phyloP scores from a whole-genome alignment of 2,113 vertebrate species.

The Nibea albiflora region DNA sequence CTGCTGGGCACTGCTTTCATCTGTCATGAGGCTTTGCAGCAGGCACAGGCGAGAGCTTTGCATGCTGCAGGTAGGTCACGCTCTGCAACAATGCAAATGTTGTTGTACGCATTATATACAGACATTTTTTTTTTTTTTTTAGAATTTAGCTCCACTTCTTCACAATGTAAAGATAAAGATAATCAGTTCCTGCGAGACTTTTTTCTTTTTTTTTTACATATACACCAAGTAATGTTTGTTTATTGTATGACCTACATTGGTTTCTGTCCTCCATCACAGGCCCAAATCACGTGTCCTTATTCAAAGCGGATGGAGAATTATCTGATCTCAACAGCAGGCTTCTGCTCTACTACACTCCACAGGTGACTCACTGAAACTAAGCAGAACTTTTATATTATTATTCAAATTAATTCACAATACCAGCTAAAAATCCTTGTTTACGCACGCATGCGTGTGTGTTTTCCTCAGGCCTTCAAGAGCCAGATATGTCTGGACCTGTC shows the following conservation, averaged over 20 bases:
- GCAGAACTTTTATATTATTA: neutral
- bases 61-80: slow-evolving; percentile 83
- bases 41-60: slow-evolving; percentile 82
- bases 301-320: slow-evolving; percentile 90
- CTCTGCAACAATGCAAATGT: slow-evolving; percentile 1
- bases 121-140: neutral
- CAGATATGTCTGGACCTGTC: slow-evolving; percentile 97
- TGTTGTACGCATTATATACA: neutral
- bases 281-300: slow-evolving; percentile 91
- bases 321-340: slow-evolving; percentile 90
- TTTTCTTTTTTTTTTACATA: slow-evolving; percentile 7
- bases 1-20: slow-evolving; percentile 93
- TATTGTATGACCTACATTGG: slow-evolving; percentile 37
- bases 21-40: slow-evolving; percentile 93
- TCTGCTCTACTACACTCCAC: slow-evolving; percentile 95
- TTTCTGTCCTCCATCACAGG: slow-evolving; percentile 80
- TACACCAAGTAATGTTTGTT: slow-evolving; percentile 22
- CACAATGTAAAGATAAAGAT: slow-evolving; percentile 1
- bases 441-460: neutral
- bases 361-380: slow-evolving; percentile 83
- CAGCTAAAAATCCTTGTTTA: neutral
- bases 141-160: neutral
- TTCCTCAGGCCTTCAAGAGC: slow-evolving; percentile 91
- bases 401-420: neutral
- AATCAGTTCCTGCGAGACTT: neutral